Base-by-base conservation (phyloP, 1,140 invertebrate species). In the Daktulosphaira vitifoliae region DNA sequence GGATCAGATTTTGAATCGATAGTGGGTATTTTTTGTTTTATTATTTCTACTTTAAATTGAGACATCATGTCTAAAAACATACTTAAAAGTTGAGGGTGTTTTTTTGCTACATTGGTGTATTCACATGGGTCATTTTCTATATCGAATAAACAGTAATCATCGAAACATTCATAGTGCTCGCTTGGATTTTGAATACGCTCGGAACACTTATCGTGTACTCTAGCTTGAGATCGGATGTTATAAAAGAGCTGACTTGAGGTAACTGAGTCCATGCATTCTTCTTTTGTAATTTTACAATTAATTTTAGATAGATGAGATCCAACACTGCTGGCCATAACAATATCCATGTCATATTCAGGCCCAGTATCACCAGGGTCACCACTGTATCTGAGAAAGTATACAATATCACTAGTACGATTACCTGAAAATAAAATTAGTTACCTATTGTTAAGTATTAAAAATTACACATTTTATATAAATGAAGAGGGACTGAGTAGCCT, bases 71-170 rank as follows among this genome's bases (percentile, higher is more conserved):
- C 23, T 26, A 76, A 70, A 20, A 78, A 64, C 37, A 71, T 66
- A 25, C 53, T 68, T 7, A 76, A 74, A 11, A 74, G 76, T 62
- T 70, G 70, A 1, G 73, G 71, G 68, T 76, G 74, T 11, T 70
- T 68, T 22, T 70, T 70, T 0, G 73, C 76, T 4, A 86, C 70
- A 68, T 86, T 84, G 23, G 75, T 77, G 3, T 76, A 79, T 70
- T 86, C 84, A 71, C 84, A 87, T 0, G 84, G 84, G 74, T 86
- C 84, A 26, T 73, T 73, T 2, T 76, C 71, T 51, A 86, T 77
- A 67, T 86, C 77, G 69, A 82, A 86, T 6, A 86, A 75, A 69
- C 84, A 85, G 15, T 82, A 78, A 5, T 9, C 33, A 15, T 62
- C 42, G 5, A 62, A 62, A 48, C 56, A 62, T 22, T 62, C 42